Percentiles rank a stretch among this genome's conserved stretches.
These are phyloP conservation scores for Lophochroa leadbeateri DNA, from an alignment of 2,113 vertebrate species.

Conservation along the genomic window DNA sequence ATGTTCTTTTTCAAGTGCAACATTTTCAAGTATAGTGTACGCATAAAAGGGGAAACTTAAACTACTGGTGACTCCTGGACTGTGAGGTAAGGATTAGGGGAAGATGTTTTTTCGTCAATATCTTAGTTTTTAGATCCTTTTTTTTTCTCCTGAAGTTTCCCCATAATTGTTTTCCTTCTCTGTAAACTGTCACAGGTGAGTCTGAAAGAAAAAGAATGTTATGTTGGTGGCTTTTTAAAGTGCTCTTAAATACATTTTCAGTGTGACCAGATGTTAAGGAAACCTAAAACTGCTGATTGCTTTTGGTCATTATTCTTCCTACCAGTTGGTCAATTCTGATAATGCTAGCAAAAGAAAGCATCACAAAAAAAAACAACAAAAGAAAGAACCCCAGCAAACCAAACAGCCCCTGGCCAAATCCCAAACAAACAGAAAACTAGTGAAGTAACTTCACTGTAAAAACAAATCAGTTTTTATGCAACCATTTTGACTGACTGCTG, in stretches of 20 bases:
- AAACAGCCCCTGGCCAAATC: too few species aligned
- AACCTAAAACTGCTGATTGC: background rate
- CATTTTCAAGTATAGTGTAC: background rate
- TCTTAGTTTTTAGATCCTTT: background rate
- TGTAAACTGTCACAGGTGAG: background rate
- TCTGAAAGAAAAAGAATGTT: background rate
- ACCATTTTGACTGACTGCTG: background rate
- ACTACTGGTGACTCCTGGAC: background rate
- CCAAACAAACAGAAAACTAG: background rate
- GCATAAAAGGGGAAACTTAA: background rate
- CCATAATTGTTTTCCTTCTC: background rate
- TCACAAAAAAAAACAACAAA: background rate
- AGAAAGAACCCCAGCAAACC: background rate
- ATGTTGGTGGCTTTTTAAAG: background rate
- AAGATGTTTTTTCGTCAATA: accelerated
- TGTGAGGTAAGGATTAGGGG: background rate
- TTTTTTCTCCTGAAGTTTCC: background rate
- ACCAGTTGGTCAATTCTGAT: background rate
- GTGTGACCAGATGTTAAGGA: background rate
- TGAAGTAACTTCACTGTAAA: background rate
- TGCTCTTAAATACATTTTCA: background rate
- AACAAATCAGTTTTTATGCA: background rate
- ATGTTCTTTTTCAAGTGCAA: background rate
- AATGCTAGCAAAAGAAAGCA: background rate
- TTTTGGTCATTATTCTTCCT: background rate